A percentile compares a stretch with the other conserved stretches of the same genome.
Evolutionary conservation across 2,888 invertebrate genomes (phyloP).

Genomic region (Sinhomidia bicolor): DNA sequence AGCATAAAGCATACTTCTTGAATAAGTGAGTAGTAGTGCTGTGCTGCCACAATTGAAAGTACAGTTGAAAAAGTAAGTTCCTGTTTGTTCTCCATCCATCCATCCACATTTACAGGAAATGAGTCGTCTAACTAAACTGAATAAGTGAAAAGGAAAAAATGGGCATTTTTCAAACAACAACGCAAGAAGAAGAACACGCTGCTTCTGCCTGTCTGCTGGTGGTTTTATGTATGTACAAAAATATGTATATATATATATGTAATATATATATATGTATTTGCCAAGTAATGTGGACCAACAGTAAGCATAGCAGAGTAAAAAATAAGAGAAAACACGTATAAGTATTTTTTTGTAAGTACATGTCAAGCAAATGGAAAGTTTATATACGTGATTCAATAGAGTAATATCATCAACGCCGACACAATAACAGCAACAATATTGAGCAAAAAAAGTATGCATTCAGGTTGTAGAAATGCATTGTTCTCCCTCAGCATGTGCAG

Average conservation of each 20-base stretch:
- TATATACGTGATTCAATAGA: constrained; percentile 48
- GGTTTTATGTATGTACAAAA: too few relatives aligned
- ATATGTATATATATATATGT: too few relatives aligned
- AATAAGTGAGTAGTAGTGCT: not conserved
- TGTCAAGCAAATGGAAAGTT: constrained; percentile 52
- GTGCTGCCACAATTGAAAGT: not conserved
- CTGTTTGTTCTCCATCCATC: constrained; percentile 23
- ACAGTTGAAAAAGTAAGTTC: constrained; percentile 31
- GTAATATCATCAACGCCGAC: constrained; percentile 43
- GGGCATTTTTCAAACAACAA: constrained; percentile 22
- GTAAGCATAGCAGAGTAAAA: not conserved
- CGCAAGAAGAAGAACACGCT: not conserved
- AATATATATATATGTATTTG: not conserved
- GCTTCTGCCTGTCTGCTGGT: too few relatives aligned
- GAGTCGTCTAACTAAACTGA: constrained; percentile 35
- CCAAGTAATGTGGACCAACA: not conserved
- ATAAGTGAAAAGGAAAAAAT: constrained; percentile 40
- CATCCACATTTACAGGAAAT: constrained; percentile 42
- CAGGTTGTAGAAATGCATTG: not conserved
- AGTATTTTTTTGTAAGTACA: constrained; percentile 19
- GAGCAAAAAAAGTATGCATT: not conserved
- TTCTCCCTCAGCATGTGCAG: constrained; percentile 20
- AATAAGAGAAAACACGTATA: constrained; percentile 7
- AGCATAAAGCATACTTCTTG: not conserved
- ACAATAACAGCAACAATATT: constrained; percentile 30